A percentile compares a stretch with the other conserved stretches of the same genome.
Evolutionary conservation across 2,888 invertebrate genomes (phyloP).

Genomic region (Diarsia dahlii): DNA sequence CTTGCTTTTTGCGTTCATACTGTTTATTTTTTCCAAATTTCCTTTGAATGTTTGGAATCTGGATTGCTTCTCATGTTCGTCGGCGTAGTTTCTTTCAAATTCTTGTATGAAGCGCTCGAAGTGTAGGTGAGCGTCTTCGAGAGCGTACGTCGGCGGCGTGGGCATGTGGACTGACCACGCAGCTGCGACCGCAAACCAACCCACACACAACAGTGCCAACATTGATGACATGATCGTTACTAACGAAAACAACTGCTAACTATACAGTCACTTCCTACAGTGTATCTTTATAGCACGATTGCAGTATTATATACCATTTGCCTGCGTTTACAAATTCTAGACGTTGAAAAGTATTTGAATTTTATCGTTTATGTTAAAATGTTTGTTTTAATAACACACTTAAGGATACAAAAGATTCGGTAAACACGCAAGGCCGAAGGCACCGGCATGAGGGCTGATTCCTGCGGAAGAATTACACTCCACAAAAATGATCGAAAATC

Average conservation of each 20-base stretch:
- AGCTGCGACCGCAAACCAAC: slow-evolving; percentile 9
- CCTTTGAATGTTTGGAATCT: slow-evolving; percentile 52
- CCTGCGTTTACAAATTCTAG: no score
- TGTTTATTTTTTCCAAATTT: slow-evolving; percentile 22
- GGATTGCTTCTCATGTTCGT: slow-evolving; percentile 39
- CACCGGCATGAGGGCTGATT: no score
- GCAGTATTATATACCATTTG: background rate
- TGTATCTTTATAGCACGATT: no score
- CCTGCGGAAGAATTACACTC: no score
- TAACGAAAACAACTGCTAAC: background rate
- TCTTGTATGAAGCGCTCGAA: slow-evolving; percentile 51
- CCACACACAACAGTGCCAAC: slow-evolving; percentile 23
- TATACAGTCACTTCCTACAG: background rate
- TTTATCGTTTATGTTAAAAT: slow-evolving; percentile 6
- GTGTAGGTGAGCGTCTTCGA: slow-evolving; percentile 36
- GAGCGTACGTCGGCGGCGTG: slow-evolving; percentile 4
- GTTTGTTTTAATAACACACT: no score
- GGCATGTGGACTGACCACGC: background rate
- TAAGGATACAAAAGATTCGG: no score
- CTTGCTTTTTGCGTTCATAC: slow-evolving; percentile 18
- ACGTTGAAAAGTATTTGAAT: background rate
- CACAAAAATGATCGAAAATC: no score
- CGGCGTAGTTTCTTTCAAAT: slow-evolving; percentile 28
- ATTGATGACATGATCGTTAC: slow-evolving; percentile 20
- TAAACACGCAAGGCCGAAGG: no score